Conservation (phyloP, 2,888 invertebrate genomes). For the Helicoverpa assulta region DNA sequence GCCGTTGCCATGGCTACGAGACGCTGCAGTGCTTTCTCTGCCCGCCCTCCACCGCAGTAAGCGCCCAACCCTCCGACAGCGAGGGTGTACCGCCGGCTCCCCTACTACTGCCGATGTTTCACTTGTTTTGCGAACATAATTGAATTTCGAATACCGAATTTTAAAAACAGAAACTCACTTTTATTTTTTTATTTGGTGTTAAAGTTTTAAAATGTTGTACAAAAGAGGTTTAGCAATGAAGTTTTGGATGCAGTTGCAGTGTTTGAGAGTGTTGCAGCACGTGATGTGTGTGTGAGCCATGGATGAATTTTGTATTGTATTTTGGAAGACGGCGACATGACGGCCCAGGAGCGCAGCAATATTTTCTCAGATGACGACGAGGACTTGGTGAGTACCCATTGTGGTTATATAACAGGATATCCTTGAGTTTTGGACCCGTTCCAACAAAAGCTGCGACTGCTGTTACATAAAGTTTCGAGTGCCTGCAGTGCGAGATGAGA, state of each 20-base stretch:
- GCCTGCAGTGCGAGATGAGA: constrained; percentile 65
- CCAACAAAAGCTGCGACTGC: constrained; percentile 65
- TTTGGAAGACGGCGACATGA: constrained; percentile 79
- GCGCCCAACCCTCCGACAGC: constrained; percentile 70
- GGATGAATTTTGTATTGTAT: constrained; percentile 77
- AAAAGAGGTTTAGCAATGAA: constrained; percentile 37
- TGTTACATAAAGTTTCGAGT: constrained; percentile 74
- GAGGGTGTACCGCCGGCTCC: constrained; percentile 64
- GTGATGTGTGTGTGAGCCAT: constrained; percentile 82
- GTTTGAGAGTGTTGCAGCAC: constrained; percentile 76
- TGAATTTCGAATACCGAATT: constrained; percentile 33
- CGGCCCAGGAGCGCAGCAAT: constrained; percentile 83
- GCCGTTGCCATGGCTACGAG: constrained; percentile 83
- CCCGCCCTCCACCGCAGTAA: constrained; percentile 87
- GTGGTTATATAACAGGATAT: constrained; percentile 72
- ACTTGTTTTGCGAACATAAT: constrained; percentile 55
- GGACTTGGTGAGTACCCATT: constrained; percentile 81
- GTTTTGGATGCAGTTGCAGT: constrained; percentile 87
- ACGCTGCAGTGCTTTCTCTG: constrained; percentile 85
- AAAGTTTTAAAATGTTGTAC: constrained; percentile 38
- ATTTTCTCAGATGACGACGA: constrained; percentile 87
- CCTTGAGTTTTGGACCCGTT: constrained; percentile 75
- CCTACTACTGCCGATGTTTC: constrained; percentile 54
- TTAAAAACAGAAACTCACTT: constrained; percentile 9
- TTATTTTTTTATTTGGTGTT: constrained; percentile 36